A percentile compares a stretch with the other conserved stretches of the same genome.
Conservation (phyloP, 2,888 invertebrate genomes). For the Sesamia inferens region DNA sequence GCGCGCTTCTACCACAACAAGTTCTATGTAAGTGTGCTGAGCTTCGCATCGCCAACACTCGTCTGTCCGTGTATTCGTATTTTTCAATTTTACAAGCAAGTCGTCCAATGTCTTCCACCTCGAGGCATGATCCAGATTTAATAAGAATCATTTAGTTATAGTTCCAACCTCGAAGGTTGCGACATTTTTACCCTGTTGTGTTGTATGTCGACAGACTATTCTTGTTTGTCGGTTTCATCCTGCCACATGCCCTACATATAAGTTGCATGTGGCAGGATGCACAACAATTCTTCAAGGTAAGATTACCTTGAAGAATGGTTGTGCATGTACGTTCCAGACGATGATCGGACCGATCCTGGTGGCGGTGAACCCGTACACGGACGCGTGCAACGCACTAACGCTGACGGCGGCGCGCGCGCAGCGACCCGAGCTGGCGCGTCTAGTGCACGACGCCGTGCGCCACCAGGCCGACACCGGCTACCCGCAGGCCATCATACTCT, state of each 20-base stretch:
- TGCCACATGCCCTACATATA: too few relatives aligned
- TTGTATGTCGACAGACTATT: too few relatives aligned
- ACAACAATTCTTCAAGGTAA: too few relatives aligned
- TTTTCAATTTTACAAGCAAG: not conserved
- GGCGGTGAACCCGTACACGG: conserved; percentile 96
- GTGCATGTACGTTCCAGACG: conserved; percentile 91
- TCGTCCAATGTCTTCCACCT: not conserved
- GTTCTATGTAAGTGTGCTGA: conserved; percentile 94
- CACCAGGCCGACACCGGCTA: conserved; percentile 98
- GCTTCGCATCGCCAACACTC: not conserved
- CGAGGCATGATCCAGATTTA: not conserved
- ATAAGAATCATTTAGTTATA: too few relatives aligned
- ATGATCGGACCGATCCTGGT: conserved; percentile 97
- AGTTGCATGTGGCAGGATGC: too few relatives aligned
- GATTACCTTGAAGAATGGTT: not conserved
- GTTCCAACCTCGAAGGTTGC: not conserved
- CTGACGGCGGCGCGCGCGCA: conserved; percentile 93
- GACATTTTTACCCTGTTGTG: not conserved
- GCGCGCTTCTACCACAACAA: conserved; percentile 96
- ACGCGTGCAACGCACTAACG: conserved; percentile 96
- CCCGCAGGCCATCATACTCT: conserved; percentile 98
- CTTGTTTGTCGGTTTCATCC: not conserved
- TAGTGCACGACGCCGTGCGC: conserved; percentile 97
- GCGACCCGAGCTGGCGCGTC: conserved; percentile 95
- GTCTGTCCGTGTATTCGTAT: not conserved